These are phyloP conservation scores for Rhorus exstirpatorius DNA, from an alignment of 2,888 invertebrate genomes.

Conservation along the genomic window DNA sequence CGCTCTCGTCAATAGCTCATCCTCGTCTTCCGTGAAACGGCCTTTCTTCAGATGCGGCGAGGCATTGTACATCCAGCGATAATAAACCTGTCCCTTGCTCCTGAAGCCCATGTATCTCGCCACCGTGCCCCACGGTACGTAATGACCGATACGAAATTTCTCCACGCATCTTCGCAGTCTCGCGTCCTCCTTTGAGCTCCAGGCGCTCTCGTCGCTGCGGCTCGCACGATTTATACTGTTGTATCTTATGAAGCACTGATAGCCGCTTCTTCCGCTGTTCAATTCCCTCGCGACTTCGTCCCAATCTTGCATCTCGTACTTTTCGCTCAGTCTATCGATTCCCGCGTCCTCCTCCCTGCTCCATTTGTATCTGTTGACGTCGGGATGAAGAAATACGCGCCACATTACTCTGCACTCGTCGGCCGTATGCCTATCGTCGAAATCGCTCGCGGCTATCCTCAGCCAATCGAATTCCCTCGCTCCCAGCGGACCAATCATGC, in stretches of 20 bases:
- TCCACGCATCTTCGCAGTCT: constrained; percentile 89
- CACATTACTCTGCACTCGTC: constrained; percentile 91
- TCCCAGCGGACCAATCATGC: constrained; percentile 76
- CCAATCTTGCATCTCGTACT: constrained; percentile 89
- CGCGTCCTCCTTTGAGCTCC: constrained; percentile 91
- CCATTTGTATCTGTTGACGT: constrained; percentile 89
- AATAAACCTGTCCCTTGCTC: constrained; percentile 89
- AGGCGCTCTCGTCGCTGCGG: constrained; percentile 83
- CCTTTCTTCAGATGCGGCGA: constrained; percentile 87
- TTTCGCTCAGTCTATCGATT: constrained; percentile 84
- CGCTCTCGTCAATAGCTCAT: constrained; percentile 89
- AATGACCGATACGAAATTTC: constrained; percentile 89
- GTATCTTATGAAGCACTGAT: constrained; percentile 91
- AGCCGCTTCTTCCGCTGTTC: constrained; percentile 88
- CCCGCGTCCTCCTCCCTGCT: constrained; percentile 86
- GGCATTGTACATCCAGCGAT: constrained; percentile 86
- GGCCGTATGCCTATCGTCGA: constrained; percentile 88
- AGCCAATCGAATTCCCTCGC: constrained; percentile 88
- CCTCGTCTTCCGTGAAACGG: constrained; percentile 90
- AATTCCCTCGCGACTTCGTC: constrained; percentile 88
- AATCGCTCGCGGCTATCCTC: constrained; percentile 86
- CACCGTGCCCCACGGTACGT: constrained; percentile 92
- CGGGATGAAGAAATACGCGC: constrained; percentile 90
- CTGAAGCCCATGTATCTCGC: constrained; percentile 89
- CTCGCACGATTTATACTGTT: constrained; percentile 85